A percentile compares a stretch with the other conserved stretches of the same genome.
Evolutionary conservation across 2,113 vertebrate genomes (phyloP).

Genomic region (Microcebus ravelobensis): DNA sequence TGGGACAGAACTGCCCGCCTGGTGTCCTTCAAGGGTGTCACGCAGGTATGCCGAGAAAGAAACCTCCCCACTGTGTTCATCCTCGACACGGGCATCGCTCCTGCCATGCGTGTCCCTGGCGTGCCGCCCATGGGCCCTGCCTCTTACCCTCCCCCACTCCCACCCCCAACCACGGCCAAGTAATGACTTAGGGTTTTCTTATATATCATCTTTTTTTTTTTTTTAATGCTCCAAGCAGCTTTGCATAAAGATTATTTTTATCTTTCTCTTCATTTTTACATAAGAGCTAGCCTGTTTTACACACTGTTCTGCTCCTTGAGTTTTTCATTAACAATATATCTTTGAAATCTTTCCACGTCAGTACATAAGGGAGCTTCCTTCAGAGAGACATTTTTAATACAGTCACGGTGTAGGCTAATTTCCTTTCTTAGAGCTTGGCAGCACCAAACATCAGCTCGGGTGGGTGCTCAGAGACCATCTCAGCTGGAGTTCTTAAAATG

Average conservation of each 20-base stretch:
- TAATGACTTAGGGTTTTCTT: background rate
- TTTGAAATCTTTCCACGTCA: background rate
- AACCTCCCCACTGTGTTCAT: background rate
- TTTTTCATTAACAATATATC: constrained; percentile 35
- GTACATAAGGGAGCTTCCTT: background rate
- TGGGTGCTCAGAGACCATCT: background rate
- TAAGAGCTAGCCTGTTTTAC: background rate
- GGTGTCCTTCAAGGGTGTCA: background rate
- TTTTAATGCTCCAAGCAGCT: background rate
- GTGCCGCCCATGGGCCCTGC: rapidly evolving
- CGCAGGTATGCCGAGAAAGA: background rate
- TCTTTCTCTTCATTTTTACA: constrained; percentile 10
- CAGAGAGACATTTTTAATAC: background rate
- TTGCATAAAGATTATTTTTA: constrained; percentile 36
- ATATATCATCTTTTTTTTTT: background rate
- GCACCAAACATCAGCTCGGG: background rate
- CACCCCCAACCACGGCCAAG: background rate
- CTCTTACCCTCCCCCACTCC: rapidly evolving
- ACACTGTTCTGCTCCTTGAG: background rate
- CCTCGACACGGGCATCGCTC: background rate
- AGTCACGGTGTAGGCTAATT: background rate
- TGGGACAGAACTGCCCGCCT: background rate
- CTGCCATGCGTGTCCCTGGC: rapidly evolving
- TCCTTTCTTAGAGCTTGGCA: background rate
- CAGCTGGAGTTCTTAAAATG: background rate